Evolutionary conservation across 2,888 invertebrate genomes (phyloP), one percentile per base, ranked within the genome.

Genomic region (Macaria liturata): DNA sequence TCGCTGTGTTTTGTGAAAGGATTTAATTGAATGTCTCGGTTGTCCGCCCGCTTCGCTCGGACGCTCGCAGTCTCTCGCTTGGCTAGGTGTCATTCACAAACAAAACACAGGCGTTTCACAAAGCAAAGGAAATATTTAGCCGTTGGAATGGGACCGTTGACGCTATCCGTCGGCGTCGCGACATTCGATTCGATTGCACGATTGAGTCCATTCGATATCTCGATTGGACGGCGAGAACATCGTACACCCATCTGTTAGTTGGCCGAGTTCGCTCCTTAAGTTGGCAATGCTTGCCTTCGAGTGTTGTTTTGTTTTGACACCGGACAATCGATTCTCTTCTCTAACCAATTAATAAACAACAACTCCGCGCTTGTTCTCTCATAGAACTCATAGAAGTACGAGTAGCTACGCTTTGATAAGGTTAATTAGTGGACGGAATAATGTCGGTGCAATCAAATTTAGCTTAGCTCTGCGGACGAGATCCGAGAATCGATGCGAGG

Each of bases 141-240:
- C 70, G 65, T 42, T 66, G 68, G 59, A 67, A 67, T 64, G 62
- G 46, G 48, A 57, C 53, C 49, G 59, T 57, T 61, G 69, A 68
- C 67, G 64, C 66, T 65, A 64, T 67, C 61, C 61, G 62, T 67
- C 67, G 66, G 62, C 62, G 66, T 71, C 66, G 71, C 76, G 74
- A 70, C 71, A 74, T 71, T 66, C 71, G 71, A 78, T 79, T 66
- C 71, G 71, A 78, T 79, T 77, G 77, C 75, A 81, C 81, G 78
- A 82, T 81, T 78, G 77, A 72, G 75, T 76, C 76, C 66, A 78
- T 81, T 80, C 76, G 77, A 74, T 72, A 69, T 74, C 73, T 76
- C 76, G 76, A 76, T 78, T 78, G 75, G 71, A 69, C 64, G 66
- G 63, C 67, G 69, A 66, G 70, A 68, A 68, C 46, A 44, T 47